phyloP scores from a whole-genome alignment of 2,113 vertebrate genomes.

The Corythornis vintsioides region DNA sequence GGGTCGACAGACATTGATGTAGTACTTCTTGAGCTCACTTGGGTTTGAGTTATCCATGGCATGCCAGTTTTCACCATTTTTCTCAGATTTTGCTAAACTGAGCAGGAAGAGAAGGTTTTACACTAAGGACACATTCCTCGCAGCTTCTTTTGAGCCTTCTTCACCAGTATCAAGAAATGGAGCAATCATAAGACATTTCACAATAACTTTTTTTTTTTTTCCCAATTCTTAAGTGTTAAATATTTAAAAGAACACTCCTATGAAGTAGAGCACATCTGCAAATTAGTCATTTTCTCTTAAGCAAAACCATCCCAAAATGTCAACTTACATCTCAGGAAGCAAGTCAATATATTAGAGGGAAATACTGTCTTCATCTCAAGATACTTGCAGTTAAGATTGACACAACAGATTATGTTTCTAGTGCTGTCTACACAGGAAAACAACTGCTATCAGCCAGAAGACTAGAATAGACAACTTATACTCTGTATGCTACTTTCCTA shows the following conservation, averaged over 20 bases:
- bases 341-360: neutral
- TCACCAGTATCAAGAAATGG: neutral
- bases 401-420: neutral
- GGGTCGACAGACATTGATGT: slow-evolving; percentile 91
- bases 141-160: neutral
- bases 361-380: neutral
- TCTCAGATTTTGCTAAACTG: slow-evolving; percentile 85
- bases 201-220: neutral
- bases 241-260: neutral
- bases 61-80: slow-evolving; percentile 83
- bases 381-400: neutral
- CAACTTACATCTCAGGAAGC: neutral
- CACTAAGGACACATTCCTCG: neutral
- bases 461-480: neutral
- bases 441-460: neutral
- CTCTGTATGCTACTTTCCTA: slow-evolving; percentile 29
- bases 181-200: neutral
- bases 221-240: neutral
- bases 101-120: neutral
- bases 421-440: neutral
- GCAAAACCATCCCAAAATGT: neutral
- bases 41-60: slow-evolving; percentile 76
- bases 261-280: neutral
- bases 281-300: neutral
- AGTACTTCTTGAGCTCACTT: slow-evolving; percentile 80